Evolutionary conservation across 1,140 invertebrate species (phyloP).

Genomic region (Drosophila repleta): DNA sequence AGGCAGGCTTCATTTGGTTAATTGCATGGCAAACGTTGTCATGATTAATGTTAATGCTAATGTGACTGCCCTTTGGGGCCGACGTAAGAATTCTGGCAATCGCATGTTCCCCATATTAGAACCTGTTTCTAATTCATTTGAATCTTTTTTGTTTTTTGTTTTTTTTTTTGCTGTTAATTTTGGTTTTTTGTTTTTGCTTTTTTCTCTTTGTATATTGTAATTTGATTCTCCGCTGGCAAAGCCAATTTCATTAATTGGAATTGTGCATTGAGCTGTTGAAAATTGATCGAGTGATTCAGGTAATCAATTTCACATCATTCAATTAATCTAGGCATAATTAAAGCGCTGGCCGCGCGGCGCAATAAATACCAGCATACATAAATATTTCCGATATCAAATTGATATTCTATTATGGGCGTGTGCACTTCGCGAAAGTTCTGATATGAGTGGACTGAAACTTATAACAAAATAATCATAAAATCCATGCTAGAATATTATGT

Average conservation of each 20-base stretch:
- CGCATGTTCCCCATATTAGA: conserved; percentile 6
- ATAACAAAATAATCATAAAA: background rate
- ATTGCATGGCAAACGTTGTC: conserved; percentile 76
- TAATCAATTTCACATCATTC: conserved; percentile 46
- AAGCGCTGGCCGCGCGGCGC: background rate
- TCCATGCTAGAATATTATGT: no score
- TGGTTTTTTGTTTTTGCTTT: background rate
- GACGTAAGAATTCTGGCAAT: conserved; percentile 7
- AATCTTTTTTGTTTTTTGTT: background rate
- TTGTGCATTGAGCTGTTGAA: conserved; percentile 43
- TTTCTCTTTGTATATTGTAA: conserved; percentile 21
- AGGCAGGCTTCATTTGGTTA: conserved; percentile 81
- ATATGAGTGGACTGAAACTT: background rate
- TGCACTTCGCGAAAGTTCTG: background rate
- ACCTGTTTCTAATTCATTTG: conserved; percentile 34
- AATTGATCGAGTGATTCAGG: conserved; percentile 37
- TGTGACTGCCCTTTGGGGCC: conserved; percentile 48
- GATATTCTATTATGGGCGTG: background rate
- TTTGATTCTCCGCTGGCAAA: conserved; percentile 13
- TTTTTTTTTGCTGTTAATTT: background rate
- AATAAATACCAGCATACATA: background rate
- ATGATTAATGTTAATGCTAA: conserved; percentile 75
- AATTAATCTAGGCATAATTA: conserved; percentile 25
- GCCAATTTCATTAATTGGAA: conserved; percentile 40
- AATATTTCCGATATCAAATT: background rate